These are phyloP conservation scores for Scaptomyza caliginosa DNA, from an alignment of 2,888 invertebrate genomes.

Conservation along the genomic window DNA sequence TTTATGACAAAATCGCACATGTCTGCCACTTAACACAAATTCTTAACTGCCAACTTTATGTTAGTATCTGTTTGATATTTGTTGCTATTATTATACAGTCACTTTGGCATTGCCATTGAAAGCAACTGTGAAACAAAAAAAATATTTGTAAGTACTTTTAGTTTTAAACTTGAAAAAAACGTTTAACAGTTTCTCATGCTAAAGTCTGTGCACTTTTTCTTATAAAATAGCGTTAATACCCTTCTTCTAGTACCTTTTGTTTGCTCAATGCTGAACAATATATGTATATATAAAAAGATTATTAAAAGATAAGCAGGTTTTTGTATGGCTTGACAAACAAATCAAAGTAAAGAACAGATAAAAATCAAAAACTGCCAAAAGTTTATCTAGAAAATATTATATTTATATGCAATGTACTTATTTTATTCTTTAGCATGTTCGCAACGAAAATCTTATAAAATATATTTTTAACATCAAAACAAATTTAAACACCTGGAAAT, in stretches of 20 bases:
- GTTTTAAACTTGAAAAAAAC: constrained; percentile 15
- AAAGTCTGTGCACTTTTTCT: background rate
- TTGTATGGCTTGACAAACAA: constrained; percentile 4
- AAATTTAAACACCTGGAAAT: too few relatives aligned
- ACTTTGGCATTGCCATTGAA: constrained; percentile 47
- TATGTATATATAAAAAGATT: background rate
- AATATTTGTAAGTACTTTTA: background rate
- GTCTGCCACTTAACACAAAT: constrained; percentile 56
- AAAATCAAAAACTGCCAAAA: background rate
- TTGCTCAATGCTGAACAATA: background rate
- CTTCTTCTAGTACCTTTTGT: background rate
- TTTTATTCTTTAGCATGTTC: too few relatives aligned
- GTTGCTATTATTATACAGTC: constrained; percentile 13
- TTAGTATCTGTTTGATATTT: constrained; percentile 15
- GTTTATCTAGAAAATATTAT: background rate
- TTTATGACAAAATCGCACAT: constrained; percentile 33
- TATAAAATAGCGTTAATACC: background rate
- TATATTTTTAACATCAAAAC: background rate
- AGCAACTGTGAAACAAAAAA: constrained; percentile 13
- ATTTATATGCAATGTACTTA: background rate
- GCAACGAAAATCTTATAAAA: too few relatives aligned
- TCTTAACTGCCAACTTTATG: constrained; percentile 36
- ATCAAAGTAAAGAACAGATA: background rate
- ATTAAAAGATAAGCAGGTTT: constrained; percentile 18
- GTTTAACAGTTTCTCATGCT: constrained; percentile 11